Conservation (phyloP, 2,888 invertebrate genomes). For the Altica lythri region DNA sequence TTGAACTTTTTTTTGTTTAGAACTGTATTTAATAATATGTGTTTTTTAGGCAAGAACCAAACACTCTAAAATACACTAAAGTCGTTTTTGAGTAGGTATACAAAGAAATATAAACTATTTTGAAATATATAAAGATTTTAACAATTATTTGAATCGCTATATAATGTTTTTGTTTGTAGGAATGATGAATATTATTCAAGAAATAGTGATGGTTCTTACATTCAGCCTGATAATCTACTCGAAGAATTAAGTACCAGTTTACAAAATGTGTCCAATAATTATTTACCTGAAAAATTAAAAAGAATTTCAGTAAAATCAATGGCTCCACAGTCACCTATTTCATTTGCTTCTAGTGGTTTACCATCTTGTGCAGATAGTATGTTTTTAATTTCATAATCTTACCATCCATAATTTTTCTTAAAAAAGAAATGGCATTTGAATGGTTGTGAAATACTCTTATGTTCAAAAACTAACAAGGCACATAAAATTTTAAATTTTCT, state of each 20-base stretch:
- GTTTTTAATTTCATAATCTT: too few relatives aligned
- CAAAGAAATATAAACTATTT: too few relatives aligned
- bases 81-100: constrained; percentile 31
- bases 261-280: constrained; percentile 1
- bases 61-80: constrained; percentile 21
- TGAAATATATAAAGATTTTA: too few relatives aligned
- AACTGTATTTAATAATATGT: too few relatives aligned
- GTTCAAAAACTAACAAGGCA: too few relatives aligned
- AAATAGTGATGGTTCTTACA: constrained; percentile 11
- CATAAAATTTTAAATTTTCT: too few relatives aligned
- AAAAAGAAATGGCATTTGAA: too few relatives aligned
- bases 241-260: background rate
- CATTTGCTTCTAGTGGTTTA: constrained; percentile 25
- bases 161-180: background rate
- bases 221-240: constrained; percentile 9
- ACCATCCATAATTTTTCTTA: too few relatives aligned
- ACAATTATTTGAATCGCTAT: background rate
- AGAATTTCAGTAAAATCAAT: constrained; percentile 15
- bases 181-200: constrained; percentile 10
- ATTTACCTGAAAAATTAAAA: background rate
- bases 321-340: constrained; percentile 23
- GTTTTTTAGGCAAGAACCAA: constrained; percentile 8
- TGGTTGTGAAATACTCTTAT: too few relatives aligned
- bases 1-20: too few relatives aligned
- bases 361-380: constrained; percentile 32